Conservation (phyloP, 2,888 invertebrate species). For the Drosophila incognita region DNA sequence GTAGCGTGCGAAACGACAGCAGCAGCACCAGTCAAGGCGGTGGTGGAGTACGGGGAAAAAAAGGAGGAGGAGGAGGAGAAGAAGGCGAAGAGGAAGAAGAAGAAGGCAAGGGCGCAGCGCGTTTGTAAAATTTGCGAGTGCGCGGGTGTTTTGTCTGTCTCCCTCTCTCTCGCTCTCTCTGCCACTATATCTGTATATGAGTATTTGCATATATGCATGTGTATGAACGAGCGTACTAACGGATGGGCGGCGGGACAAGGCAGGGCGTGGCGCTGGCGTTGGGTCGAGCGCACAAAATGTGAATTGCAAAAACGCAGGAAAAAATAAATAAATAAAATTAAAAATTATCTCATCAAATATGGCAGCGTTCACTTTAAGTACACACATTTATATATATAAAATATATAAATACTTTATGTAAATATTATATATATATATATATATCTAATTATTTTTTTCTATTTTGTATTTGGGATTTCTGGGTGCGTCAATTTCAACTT, state of each 20-base stretch:
- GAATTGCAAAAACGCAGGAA: conserved; percentile 72
- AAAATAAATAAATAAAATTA: conserved; percentile 69
- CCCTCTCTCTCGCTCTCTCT: not conserved
- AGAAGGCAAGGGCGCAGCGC: conserved; percentile 54
- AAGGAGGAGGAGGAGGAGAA: conserved; percentile 6
- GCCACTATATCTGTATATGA: not conserved
- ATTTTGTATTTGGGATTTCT: not conserved
- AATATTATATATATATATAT: not conserved
- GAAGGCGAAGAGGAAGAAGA: conserved; percentile 8
- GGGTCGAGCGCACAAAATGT: conserved; percentile 38
- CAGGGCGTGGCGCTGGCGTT: not conserved
- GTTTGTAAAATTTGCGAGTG: conserved; percentile 46
- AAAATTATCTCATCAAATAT: conserved; percentile 74
- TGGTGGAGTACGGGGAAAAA: not conserved
- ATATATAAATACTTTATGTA: not conserved
- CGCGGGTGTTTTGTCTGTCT: conserved; percentile 38
- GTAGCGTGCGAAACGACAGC: conserved; percentile 59
- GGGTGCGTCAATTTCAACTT: conserved; percentile 46
- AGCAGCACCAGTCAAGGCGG: conserved; percentile 13
- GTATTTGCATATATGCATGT: conserved; percentile 6
- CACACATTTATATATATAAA: not conserved
- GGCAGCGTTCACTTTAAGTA: conserved; percentile 56
- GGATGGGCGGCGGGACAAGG: not conserved
- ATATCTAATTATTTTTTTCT: not conserved
- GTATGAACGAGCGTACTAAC: not conserved